Evolutionary conservation across 2,888 invertebrate species (phyloP), one percentile per base, ranked within the genome.

Genomic region (Andrena marginata): DNA sequence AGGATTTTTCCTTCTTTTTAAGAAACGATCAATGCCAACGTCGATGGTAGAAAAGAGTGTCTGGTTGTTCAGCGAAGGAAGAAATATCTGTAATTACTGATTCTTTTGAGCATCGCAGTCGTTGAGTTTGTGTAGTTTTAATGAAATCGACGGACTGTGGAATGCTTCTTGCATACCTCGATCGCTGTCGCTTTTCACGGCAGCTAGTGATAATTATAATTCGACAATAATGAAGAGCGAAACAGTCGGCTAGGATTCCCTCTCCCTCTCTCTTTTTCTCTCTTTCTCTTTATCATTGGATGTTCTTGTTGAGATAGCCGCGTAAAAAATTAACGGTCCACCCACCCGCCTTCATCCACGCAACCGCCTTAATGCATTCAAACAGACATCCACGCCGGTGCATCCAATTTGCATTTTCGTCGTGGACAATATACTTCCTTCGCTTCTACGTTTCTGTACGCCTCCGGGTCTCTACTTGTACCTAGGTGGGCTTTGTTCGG

Each of bases 281-380:
- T 4, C 42, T 42, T 4, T 42, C 51, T 63, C 72, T 76, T 75
- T 70, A 64, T 85, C 77, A 69, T 76, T 71, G 76, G 54, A n/a
- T 23, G 51, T 64, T 69, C 67, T 23, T 69, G 33, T 77, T 33
- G 70, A 42, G 71, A 42, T 33, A 64, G 60, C 67, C 69, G 76
- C 77, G 78, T 72, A 87, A 87, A 84, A 87, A 86, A 73, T 86
- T 86, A 86, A 86, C 87, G 85, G 82, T 79, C 74, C 49, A 42
- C 31, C 63, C 64, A 59, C 56, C 29, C 54, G 48, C 35, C 54
- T 78, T 81, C 70, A 63, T 79, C 74, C 49, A 42, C 31, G 59
- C 64, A 59, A 51, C 29, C 54, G 48, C 35, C 54, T 78, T 81
- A 65, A 62, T 72, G 82, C 81, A 78, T 77, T 77, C 78, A 54